Conservation (phyloP, 2,113 vertebrate species). For the Rousettus leschenaultii region DNA sequence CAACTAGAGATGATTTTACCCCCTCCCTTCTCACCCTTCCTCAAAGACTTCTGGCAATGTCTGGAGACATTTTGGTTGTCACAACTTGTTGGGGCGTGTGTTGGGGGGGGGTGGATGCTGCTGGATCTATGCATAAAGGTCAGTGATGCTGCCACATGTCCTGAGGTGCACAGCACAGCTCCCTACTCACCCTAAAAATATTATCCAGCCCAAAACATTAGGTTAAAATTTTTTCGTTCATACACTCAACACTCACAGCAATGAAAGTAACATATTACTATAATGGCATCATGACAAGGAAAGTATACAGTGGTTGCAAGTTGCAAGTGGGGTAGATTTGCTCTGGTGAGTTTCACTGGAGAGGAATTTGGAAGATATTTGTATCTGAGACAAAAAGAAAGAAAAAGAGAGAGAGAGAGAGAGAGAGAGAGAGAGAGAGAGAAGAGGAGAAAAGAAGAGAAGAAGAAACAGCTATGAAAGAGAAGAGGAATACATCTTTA, state of each 20-base stretch:
- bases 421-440: neutral
- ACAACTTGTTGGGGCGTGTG: too few species aligned
- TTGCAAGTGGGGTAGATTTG: neutral
- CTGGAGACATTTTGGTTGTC: neutral
- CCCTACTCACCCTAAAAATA: neutral
- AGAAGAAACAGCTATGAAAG: neutral
- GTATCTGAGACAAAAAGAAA: neutral
- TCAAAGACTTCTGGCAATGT: neutral
- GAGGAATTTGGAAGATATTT: neutral
- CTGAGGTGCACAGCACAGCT: neutral
- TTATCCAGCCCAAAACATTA: neutral
- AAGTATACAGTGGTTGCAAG: neutral
- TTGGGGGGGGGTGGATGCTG: too few species aligned
- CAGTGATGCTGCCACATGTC: neutral
- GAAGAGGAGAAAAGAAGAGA: neutral
- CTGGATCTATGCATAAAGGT: neutral
- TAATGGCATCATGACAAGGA: neutral
- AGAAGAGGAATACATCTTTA: neutral
- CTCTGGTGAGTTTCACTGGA: neutral
- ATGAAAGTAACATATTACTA: neutral
- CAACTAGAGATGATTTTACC: neutral
- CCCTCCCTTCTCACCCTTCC: neutral
- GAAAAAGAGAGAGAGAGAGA: neutral
- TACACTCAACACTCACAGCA: neutral
- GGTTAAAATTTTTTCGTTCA: neutral